A percentile compares a stretch with the other conserved stretches of the same genome.
phyloP scores from a whole-genome alignment of 2,113 vertebrate species.

The Bucco capensis region DNA sequence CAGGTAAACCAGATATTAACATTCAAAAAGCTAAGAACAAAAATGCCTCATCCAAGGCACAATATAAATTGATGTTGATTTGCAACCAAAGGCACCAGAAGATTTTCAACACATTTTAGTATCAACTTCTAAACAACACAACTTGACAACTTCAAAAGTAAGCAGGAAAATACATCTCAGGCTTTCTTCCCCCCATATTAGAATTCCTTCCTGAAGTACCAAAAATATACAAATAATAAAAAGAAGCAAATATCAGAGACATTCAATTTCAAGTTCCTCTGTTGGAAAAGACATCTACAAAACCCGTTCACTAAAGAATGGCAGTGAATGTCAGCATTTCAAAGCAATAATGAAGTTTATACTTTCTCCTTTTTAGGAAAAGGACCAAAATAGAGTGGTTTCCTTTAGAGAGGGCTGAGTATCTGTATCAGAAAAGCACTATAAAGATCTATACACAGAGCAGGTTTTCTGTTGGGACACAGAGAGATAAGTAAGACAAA shows the following conservation, averaged over 20 bases:
- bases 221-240: neutral
- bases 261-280: neutral
- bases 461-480: neutral
- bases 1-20: neutral
- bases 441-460: neutral
- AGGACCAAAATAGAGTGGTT: neutral
- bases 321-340: neutral
- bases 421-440: neutral
- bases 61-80: neutral
- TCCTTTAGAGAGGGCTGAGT: neutral
- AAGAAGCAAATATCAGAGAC: neutral
- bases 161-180: neutral
- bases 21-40: slow-evolving; percentile 19
- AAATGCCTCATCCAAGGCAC: neutral
- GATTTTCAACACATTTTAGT: neutral
- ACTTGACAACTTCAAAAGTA: neutral
- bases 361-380: neutral
- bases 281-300: neutral
- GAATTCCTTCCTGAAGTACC: neutral
- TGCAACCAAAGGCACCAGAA: neutral
- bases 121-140: neutral
- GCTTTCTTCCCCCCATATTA: neutral
- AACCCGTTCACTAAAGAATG: neutral
- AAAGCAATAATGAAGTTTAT: neutral
- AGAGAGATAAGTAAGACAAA: neutral